A percentile compares a stretch with the other conserved stretches of the same genome.
These are phyloP conservation scores for Baronia brevicornis DNA, from an alignment of 2,888 invertebrate species.

Conservation along the genomic window DNA sequence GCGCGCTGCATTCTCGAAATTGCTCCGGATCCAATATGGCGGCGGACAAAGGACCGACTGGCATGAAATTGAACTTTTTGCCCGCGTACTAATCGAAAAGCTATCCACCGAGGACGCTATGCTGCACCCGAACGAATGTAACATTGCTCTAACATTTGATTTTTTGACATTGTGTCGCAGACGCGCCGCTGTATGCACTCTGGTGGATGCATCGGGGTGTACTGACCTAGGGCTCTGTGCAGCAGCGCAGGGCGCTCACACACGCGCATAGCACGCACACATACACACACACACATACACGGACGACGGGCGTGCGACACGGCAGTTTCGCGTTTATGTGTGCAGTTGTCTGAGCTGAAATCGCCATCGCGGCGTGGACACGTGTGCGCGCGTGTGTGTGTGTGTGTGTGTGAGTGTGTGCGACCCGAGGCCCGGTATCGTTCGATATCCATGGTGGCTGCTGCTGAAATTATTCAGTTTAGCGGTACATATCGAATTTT, in stretches of 20 bases:
- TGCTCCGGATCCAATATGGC: slow-evolving; percentile 41
- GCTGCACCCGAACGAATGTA: slow-evolving; percentile 1
- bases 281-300: slow-evolving; percentile 20
- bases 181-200: slow-evolving; percentile 30
- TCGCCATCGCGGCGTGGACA: slow-evolving; percentile 1
- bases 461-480: slow-evolving; percentile 21
- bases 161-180: slow-evolving; percentile 21
- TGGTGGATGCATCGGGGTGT: slow-evolving; percentile 32
- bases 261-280: slow-evolving; percentile 17
- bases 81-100: slow-evolving; percentile 10
- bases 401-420: slow-evolving; percentile 9
- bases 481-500: slow-evolving; percentile 15
- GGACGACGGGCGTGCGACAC: not conserved
- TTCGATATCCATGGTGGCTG: slow-evolving; percentile 24
- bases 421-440: slow-evolving; percentile 16
- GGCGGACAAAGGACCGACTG: slow-evolving; percentile 33
- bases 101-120: slow-evolving; percentile 8
- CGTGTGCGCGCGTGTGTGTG: slow-evolving; percentile 4
- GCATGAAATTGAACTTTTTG: slow-evolving; percentile 22
- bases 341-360: not conserved
- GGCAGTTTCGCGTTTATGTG: slow-evolving; percentile 14
- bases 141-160: slow-evolving; percentile 18
- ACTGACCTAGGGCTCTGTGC: slow-evolving; percentile 43
- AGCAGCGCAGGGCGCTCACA: slow-evolving; percentile 35
- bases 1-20: slow-evolving; percentile 23